Conservation (phyloP, 2,113 vertebrate species). For the Myanophis thanlyinensis region DNA sequence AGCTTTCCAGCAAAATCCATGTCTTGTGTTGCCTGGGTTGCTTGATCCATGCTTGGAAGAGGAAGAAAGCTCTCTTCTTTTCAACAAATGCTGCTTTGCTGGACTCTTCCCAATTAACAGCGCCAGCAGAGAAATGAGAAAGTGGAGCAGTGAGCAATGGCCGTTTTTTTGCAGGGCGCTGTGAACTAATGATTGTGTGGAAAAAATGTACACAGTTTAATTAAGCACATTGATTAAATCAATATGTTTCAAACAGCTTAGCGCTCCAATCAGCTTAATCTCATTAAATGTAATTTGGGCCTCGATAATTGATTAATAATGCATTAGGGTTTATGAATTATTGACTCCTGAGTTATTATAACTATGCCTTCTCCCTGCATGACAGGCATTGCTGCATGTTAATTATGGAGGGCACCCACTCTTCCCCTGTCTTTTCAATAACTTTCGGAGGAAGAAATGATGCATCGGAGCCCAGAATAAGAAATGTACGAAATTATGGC, state of each 20-base stretch:
- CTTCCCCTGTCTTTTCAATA: slow-evolving; percentile 42
- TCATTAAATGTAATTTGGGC: slow-evolving; percentile 78
- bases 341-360: slow-evolving; percentile 75
- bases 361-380: slow-evolving; percentile 59
- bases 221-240: slow-evolving; percentile 80
- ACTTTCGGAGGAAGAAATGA: slow-evolving; percentile 60
- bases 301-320: slow-evolving; percentile 83
- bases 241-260: slow-evolving; percentile 74
- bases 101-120: slow-evolving; percentile 45
- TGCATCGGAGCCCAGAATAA: slow-evolving; percentile 49
- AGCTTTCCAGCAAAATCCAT: neutral
- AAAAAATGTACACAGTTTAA: slow-evolving; percentile 75
- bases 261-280: slow-evolving; percentile 76
- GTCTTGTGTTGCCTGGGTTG: neutral
- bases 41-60: slow-evolving; percentile 28
- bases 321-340: slow-evolving; percentile 79
- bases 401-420: slow-evolving; percentile 63
- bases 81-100: slow-evolving; percentile 36
- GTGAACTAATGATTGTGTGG: slow-evolving; percentile 71
- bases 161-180: slow-evolving; percentile 58
- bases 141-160: slow-evolving; percentile 45
- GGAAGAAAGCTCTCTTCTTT: slow-evolving; percentile 37
- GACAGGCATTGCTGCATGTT: slow-evolving; percentile 65
- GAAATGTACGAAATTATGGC: slow-evolving; percentile 61
- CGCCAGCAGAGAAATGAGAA: slow-evolving; percentile 24